Conservation (phyloP, 2,113 vertebrate species). For the Pardalotus punctatus region DNA sequence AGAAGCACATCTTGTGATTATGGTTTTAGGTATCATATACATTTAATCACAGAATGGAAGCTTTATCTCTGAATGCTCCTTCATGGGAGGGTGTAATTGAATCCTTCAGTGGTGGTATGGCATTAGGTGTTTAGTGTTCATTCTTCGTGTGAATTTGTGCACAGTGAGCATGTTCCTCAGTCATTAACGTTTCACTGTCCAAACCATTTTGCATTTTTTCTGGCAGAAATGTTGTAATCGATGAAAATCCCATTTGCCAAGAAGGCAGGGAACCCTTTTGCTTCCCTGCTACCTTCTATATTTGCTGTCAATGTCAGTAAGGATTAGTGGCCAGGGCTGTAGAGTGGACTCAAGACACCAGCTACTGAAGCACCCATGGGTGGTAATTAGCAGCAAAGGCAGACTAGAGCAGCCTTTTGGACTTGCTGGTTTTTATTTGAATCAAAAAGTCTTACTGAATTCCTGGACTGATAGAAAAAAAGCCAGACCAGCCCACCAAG, state of each 20-base stretch:
- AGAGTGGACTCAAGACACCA: background rate
- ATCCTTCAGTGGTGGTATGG: background rate
- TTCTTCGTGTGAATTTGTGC: background rate
- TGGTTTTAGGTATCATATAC: background rate
- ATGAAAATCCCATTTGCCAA: background rate
- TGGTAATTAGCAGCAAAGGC: background rate
- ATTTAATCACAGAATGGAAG: constrained; percentile 19
- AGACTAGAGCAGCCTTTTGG: background rate
- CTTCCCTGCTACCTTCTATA: background rate
- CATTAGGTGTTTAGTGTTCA: background rate
- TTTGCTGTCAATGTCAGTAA: background rate
- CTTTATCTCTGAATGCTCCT: constrained; percentile 7
- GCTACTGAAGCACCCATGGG: background rate
- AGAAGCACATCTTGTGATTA: background rate
- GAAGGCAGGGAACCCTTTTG: background rate
- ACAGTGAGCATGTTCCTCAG: background rate
- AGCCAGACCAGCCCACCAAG: background rate
- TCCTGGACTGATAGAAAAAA: background rate
- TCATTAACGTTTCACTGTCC: background rate
- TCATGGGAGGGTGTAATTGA: background rate
- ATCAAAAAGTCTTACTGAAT: background rate
- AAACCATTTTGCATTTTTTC: background rate
- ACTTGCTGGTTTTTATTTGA: background rate
- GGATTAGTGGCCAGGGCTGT: background rate
- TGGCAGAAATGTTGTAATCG: background rate